A percentile compares a stretch with the other conserved stretches of the same genome.
These are phyloP conservation scores for Azemiops feae DNA, from an alignment of 2,113 vertebrate species.

Conservation along the genomic window DNA sequence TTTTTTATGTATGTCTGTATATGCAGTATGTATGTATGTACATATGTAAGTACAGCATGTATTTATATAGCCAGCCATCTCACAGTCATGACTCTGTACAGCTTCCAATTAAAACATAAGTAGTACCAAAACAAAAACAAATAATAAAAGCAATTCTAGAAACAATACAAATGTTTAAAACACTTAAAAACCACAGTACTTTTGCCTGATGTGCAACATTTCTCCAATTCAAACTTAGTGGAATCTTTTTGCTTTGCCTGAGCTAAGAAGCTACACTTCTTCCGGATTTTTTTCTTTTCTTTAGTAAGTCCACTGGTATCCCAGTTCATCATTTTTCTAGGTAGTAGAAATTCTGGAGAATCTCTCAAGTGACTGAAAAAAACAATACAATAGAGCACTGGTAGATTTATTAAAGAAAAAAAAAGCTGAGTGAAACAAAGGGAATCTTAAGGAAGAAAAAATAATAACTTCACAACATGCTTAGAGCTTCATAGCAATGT, in stretches of 20 bases:
- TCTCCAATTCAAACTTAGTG: not conserved
- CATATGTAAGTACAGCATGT: too few relatives aligned
- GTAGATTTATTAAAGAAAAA: not conserved
- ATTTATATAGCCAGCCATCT: not conserved
- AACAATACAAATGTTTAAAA: not conserved
- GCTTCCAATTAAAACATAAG: not conserved
- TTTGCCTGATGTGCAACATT: not conserved
- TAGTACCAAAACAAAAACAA: not conserved
- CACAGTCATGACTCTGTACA: not conserved
- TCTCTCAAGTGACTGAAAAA: not conserved
- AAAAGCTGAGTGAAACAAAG: not conserved
- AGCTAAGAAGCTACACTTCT: not conserved
- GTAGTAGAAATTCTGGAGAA: not conserved
- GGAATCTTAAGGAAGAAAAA: not conserved
- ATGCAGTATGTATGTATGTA: too few relatives aligned
- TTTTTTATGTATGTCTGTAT: not conserved
- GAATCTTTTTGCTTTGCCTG: not conserved
- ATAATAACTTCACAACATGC: not conserved
- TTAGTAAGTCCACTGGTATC: not conserved
- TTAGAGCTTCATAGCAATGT: not conserved
- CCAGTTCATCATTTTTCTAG: not conserved
- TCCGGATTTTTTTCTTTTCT: not conserved
- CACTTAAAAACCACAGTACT: not conserved
- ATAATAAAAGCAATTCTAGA: not conserved
- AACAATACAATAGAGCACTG: not conserved